phyloP scores from a whole-genome alignment of 1,140 invertebrate species.

The Anadara kagoshimensis region DNA sequence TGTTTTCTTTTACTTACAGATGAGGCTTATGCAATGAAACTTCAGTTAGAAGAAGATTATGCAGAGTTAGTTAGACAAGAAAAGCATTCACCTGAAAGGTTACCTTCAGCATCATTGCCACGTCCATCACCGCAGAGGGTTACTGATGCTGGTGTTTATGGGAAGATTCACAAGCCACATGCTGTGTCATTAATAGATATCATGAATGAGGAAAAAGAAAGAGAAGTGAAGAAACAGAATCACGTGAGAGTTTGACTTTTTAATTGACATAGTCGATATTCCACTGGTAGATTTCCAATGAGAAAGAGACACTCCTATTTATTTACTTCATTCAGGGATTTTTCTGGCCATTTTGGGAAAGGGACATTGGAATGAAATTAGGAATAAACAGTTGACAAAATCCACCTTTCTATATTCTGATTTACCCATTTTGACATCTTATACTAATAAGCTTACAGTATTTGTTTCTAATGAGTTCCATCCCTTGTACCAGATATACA shows the following conservation, averaged over 20 bases:
- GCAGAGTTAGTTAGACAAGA: not conserved
- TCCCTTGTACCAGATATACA: too few relatives aligned
- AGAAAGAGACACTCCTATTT: too few relatives aligned
- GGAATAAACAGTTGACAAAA: too few relatives aligned
- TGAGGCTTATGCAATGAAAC: slow-evolving; percentile 54
- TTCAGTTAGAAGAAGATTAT: slow-evolving; percentile 58
- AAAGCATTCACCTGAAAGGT: slow-evolving; percentile 2
- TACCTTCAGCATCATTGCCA: not conserved
- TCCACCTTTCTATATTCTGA: too few relatives aligned
- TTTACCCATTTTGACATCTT: too few relatives aligned
- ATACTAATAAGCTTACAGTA: too few relatives aligned
- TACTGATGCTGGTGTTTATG: not conserved
- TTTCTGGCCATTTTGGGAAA: too few relatives aligned
- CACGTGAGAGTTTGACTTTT: slow-evolving; percentile 43
- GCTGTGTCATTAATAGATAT: slow-evolving; percentile 75
- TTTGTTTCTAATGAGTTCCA: too few relatives aligned
- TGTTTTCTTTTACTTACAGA: slow-evolving; percentile 46
- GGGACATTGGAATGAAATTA: too few relatives aligned
- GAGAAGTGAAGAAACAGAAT: slow-evolving; percentile 65
- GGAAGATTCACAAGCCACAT: not conserved
- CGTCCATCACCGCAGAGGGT: not conserved
- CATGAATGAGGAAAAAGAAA: slow-evolving; percentile 83
- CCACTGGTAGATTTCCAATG: too few relatives aligned
- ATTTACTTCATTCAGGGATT: too few relatives aligned
- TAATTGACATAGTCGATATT: too few relatives aligned